Conservation (phyloP, 2,797 vertebrate genomes). For the Sebastes cheni region DNA sequence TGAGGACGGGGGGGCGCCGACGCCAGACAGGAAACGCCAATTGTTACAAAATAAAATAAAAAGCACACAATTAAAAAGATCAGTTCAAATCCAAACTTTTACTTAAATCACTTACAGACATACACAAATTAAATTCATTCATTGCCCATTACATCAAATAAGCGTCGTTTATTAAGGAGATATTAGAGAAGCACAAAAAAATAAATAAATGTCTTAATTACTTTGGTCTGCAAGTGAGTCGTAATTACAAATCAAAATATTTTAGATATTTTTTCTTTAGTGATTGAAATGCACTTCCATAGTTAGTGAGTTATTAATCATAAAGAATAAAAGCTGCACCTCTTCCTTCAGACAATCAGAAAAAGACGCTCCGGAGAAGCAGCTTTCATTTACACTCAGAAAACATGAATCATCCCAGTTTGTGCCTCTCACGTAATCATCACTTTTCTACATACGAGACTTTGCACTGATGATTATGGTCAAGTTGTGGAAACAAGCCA, state of each 20-base stretch:
- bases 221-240: background rate
- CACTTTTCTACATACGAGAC: background rate
- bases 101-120: background rate
- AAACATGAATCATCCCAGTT: background rate
- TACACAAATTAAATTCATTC: background rate
- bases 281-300: background rate
- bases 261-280: background rate
- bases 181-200: background rate
- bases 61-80: background rate
- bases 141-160: background rate
- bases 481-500: background rate
- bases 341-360: conserved; percentile 4
- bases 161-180: background rate
- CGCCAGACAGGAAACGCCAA: background rate
- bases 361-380: background rate
- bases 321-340: background rate
- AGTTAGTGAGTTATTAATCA: background rate
- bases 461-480: background rate
- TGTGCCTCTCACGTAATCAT: background rate
- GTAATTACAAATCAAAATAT: background rate
- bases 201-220: background rate
- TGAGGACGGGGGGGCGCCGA: conserved; percentile 66
- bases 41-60: background rate
- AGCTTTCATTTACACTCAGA: background rate
- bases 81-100: background rate